Conservation (phyloP, 2,888 invertebrate species). For the Digitonthophagus gazella region DNA sequence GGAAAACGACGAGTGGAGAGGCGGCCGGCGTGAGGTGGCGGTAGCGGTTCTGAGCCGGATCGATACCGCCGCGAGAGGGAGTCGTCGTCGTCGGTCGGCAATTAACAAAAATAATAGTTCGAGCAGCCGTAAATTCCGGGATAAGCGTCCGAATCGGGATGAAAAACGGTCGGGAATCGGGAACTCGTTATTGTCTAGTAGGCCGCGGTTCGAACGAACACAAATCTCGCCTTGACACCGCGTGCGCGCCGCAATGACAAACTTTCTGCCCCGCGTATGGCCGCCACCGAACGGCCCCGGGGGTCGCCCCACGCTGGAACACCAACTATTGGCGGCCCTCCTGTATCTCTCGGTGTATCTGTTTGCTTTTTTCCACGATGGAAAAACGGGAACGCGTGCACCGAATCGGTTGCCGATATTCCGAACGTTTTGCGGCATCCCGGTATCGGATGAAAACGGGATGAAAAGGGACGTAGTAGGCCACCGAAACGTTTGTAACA, state of each 20-base stretch:
- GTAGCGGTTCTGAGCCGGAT: not conserved
- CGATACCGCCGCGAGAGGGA: not conserved
- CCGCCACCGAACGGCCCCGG: not conserved
- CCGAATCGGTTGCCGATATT: not conserved
- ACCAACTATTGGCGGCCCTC: not conserved
- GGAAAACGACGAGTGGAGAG: not conserved
- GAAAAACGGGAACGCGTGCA: not conserved
- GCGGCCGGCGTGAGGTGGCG: not conserved
- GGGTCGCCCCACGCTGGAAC: not conserved
- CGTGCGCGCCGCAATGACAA: not conserved
- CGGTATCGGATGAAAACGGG: not conserved
- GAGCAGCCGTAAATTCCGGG: constrained; percentile 8
- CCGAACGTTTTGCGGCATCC: not conserved
- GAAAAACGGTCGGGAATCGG: constrained; percentile 13
- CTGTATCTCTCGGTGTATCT: not conserved
- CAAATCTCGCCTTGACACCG: not conserved
- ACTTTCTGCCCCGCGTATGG: not conserved
- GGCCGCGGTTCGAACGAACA: not conserved
- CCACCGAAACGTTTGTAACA: no score
- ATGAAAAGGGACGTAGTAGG: not conserved
- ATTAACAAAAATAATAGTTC: constrained; percentile 16
- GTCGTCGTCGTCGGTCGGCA: constrained; percentile 8
- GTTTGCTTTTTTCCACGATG: not conserved
- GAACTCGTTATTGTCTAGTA: constrained; percentile 12
- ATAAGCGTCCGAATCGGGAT: constrained; percentile 1